Conservation (phyloP, 2,888 invertebrate genomes). For the Nemurella pictetii region DNA sequence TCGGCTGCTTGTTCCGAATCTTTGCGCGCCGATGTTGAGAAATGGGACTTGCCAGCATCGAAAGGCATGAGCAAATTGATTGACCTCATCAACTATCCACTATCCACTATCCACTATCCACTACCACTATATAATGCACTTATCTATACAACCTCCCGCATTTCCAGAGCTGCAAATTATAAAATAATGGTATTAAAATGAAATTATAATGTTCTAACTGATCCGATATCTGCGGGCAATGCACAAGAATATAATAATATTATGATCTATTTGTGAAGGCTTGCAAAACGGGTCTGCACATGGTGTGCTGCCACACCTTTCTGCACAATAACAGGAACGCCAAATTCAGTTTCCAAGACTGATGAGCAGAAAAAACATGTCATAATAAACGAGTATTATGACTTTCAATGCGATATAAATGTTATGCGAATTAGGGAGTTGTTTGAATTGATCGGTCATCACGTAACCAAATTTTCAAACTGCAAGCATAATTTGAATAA, state of each 20-base stretch:
- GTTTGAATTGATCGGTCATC: neutral
- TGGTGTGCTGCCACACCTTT: conserved; percentile 14
- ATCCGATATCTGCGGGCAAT: neutral
- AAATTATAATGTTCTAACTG: neutral
- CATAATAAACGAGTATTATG: neutral
- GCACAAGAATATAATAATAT: neutral
- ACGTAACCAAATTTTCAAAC: neutral
- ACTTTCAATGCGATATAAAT: neutral
- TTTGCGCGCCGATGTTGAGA: neutral
- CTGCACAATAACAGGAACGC: neutral
- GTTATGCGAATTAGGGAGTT: neutral
- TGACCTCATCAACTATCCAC: neutral
- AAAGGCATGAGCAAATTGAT: neutral
- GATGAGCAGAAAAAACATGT: conserved; percentile 12
- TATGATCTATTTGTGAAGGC: neutral
- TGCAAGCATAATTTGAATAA: neutral
- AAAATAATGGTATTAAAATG: neutral
- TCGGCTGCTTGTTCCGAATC: neutral
- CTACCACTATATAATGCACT: too few species aligned
- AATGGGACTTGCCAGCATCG: neutral
- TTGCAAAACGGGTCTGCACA: conserved; percentile 10
- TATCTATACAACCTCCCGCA: neutral
- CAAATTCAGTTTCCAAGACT: conserved; percentile 8
- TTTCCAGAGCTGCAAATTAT: neutral
- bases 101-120: too few species aligned